Percentiles rank a stretch among this genome's conserved stretches.
Conservation (phyloP, 2,113 vertebrate genomes). For the Heloderma charlesbogerti region DNA sequence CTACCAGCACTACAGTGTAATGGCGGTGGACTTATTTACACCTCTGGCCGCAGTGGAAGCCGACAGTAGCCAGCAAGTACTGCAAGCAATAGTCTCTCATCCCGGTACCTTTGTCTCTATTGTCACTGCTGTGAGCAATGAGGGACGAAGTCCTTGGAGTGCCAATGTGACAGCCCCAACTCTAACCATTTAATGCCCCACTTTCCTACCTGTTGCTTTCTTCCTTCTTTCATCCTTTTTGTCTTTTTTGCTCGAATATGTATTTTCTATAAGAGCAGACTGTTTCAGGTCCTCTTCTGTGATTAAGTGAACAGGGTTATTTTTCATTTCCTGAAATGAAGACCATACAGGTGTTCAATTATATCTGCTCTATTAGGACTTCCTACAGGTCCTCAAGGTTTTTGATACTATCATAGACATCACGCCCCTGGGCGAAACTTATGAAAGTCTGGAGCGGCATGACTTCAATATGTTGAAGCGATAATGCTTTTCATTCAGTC, state of each 20-base stretch:
- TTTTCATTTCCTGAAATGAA: slow-evolving; percentile 90
- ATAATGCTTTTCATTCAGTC: neutral
- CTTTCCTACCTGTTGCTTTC: slow-evolving; percentile 85
- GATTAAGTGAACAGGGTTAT: slow-evolving; percentile 90
- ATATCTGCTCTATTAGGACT: neutral
- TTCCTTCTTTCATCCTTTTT: slow-evolving; percentile 93
- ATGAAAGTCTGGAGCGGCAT: neutral
- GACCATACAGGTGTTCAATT: neutral
- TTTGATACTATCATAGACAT: neutral
- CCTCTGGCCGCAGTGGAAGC: neutral
- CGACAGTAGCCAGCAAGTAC: neutral
- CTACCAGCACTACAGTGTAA: neutral
- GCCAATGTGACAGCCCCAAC: neutral
- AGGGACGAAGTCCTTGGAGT: neutral
- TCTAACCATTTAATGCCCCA: neutral
- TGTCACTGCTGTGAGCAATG: neutral
- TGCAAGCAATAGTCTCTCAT: neutral
- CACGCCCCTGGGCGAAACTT: neutral
- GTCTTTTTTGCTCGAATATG: slow-evolving; percentile 84
- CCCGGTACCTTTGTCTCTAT: neutral
- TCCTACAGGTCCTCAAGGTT: neutral
- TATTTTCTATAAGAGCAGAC: slow-evolving; percentile 77
- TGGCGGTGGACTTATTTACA: too few species aligned
- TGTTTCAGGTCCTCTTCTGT: slow-evolving; percentile 94
- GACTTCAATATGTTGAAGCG: too few species aligned